Evolutionary conservation across 2,113 vertebrate genomes (phyloP).

Genomic region (Athene noctua): DNA sequence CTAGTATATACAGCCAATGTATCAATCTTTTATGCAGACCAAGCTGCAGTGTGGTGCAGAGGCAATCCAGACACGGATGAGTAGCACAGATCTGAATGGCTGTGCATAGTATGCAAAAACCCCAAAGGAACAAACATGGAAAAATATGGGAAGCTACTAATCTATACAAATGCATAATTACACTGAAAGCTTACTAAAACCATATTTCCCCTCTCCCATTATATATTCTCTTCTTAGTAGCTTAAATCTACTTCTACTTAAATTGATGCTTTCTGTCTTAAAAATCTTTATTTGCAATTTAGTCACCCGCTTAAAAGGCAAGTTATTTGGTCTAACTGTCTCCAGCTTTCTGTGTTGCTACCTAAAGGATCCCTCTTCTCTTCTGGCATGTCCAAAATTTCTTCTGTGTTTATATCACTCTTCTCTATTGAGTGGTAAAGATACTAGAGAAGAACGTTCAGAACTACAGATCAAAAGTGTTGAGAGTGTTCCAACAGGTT

Average conservation of each 20-base stretch:
- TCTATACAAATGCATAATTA: neutral
- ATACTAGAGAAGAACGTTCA: neutral
- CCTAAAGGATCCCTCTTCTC: neutral
- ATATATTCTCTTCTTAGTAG: neutral
- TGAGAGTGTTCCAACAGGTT: neutral
- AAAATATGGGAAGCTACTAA: neutral
- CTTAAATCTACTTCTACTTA: neutral
- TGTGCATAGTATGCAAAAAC: neutral
- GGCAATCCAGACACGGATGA: neutral
- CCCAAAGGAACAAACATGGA: too few species aligned
- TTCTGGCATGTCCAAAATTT: neutral
- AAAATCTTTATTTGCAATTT: neutral
- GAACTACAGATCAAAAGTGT: neutral
- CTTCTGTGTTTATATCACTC: neutral
- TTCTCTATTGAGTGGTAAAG: neutral
- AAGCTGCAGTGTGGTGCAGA: neutral
- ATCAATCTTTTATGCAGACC: neutral
- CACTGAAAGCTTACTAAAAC: neutral
- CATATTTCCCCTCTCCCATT: fast-evolving
- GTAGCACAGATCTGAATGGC: neutral
- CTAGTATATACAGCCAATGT: neutral
- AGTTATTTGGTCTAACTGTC: neutral
- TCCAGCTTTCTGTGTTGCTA: neutral
- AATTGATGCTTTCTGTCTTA: neutral
- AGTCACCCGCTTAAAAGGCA: neutral